Evolutionary conservation across 2,113 vertebrate genomes (phyloP), one percentile per base, ranked within the genome.

Genomic region (Muntiacus muntjak): DNA sequence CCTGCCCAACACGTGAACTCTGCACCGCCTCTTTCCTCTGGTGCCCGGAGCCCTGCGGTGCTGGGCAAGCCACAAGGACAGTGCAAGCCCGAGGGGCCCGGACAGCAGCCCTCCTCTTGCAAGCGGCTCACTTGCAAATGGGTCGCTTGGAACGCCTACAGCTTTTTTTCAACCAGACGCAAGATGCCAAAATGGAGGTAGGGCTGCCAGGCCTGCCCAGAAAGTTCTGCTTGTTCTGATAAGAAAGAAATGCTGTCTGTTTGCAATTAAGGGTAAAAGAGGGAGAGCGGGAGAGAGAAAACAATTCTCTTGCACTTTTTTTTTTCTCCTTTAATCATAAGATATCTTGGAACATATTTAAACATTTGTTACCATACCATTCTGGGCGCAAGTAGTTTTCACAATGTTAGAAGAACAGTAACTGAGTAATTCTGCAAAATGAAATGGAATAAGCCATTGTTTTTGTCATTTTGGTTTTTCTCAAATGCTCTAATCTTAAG

Each of bases 21-120:
- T 26, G 52, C 33, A 7, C 2, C 0, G 0, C 82, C 3, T 0
- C 1, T 36, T 67, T 33, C n/a, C 36, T 87, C 83, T 47, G 14
- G 1, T 3, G 4, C 55, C 79, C 86, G 85, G 52, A 40, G 47
- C 10, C 5, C 7, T 26, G 82, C 1, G 0, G 7, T 33, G 19
- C 30, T 16, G 78, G 82, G 52, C 88, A 87, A 60, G 79, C n/a
- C 55, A 21, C n/a, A 33, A 47, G 58, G 43, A 26, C 78, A 1
- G 3, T 3, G 12, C 52, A 54, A 47, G 43, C 57, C 64, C 0
- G 2, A 64, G 52, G 36, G 15, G 55, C 62, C 12, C 23, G 36
- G 54, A 54, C 16, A 33, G 64, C 1, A 13, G 64, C 54, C 15
- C 62, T 64, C 12, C 15, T 36, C 55, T 54, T 1, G 6, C 76